A percentile compares a stretch with the other conserved stretches of the same genome.
Conservation (phyloP, 2,888 invertebrate genomes). For the Capitulum mitella region DNA sequence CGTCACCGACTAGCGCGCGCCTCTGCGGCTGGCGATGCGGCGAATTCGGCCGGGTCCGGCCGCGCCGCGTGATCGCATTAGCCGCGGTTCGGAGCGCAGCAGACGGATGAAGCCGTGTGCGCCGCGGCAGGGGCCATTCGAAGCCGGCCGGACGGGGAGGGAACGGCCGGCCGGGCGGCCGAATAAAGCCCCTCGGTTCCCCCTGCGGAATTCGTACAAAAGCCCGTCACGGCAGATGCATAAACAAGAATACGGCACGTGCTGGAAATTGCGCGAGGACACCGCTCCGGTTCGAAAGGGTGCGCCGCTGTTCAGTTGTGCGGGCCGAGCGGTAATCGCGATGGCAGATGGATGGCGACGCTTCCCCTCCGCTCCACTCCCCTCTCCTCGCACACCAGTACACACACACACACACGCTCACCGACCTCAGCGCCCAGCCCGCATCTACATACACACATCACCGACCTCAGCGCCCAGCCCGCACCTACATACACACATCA, state of each 20-base stretch:
- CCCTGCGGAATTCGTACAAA: neutral
- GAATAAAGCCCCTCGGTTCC: neutral
- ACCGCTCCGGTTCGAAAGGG: neutral
- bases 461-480: too few relatives aligned
- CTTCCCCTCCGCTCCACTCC: neutral
- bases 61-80: neutral
- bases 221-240: neutral
- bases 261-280: neutral
- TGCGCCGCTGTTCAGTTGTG: neutral
- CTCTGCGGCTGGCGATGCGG: too few relatives aligned
- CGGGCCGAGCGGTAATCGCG: neutral
- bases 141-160: neutral
- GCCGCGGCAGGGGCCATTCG: neutral
- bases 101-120: neutral
- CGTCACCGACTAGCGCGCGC: too few relatives aligned
- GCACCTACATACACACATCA: too few relatives aligned
- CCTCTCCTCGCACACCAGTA: neutral
- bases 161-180: neutral
- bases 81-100: neutral
- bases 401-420: neutral
- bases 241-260: constrained; percentile 8
- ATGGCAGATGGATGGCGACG: neutral
- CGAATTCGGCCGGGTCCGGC: neutral
- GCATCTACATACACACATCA: too few relatives aligned
- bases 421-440: too few relatives aligned